These are phyloP conservation scores for Erebia ligea DNA, from an alignment of 2,888 invertebrate genomes.

Conservation along the genomic window DNA sequence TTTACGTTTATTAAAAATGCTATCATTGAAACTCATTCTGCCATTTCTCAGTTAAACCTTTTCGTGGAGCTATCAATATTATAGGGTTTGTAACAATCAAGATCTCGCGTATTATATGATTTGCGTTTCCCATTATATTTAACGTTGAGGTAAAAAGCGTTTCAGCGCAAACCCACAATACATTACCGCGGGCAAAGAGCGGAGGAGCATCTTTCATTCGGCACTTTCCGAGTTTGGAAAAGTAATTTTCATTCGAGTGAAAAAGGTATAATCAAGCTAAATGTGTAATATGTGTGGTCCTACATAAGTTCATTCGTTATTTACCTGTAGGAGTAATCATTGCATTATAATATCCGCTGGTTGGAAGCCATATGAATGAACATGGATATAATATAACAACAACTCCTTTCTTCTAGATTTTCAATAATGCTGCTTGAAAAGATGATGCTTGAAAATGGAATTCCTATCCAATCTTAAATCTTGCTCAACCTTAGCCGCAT, in stretches of 20 bases:
- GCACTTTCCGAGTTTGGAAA: constrained; percentile 3
- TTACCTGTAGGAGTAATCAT: background rate
- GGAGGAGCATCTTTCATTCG: constrained; percentile 4
- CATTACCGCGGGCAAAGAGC: background rate
- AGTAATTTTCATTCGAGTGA: constrained; percentile 42
- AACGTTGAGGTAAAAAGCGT: constrained; percentile 6
- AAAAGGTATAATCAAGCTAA: constrained; percentile 45
- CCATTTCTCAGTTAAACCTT: constrained; percentile 6
- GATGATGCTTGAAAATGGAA: too few species aligned
- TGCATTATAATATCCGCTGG: background rate
- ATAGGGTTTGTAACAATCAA: background rate
- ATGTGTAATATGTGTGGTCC: constrained; percentile 9
- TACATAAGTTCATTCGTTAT: background rate
- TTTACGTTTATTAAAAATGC: background rate
- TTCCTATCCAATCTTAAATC: too few species aligned
- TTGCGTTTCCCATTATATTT: constrained; percentile 15
- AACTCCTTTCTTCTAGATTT: background rate
- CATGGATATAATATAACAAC: background rate
- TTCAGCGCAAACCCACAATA: constrained; percentile 6
- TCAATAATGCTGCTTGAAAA: background rate
- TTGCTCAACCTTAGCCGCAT: too few species aligned
- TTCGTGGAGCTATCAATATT: background rate
- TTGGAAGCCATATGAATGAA: background rate
- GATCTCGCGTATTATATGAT: constrained; percentile 10
- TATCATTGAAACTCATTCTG: background rate